Evolutionary conservation across 2,113 vertebrate genomes (phyloP).

Genomic region (Crotalus helleri): DNA sequence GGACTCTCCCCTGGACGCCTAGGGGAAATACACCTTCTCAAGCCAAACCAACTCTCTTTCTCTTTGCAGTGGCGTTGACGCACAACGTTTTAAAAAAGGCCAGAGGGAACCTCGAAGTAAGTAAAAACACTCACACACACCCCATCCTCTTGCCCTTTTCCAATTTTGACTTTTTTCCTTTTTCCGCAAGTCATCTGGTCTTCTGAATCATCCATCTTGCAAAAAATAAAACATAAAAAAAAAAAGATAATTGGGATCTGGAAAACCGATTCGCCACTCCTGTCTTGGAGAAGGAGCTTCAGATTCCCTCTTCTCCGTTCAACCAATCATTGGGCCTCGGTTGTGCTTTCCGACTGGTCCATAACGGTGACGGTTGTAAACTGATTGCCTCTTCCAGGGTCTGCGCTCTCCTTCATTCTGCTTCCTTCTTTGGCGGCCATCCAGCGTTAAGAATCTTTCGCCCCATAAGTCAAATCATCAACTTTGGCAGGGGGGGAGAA

Average conservation of each 20-base stretch:
- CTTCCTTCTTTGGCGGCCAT: neutral
- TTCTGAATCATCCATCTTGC: constrained; percentile 5
- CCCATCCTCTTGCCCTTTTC: neutral
- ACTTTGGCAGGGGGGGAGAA: neutral
- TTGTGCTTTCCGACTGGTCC: constrained; percentile 1
- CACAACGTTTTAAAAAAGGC: constrained; percentile 91
- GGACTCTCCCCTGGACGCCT: neutral
- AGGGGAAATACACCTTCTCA: neutral
- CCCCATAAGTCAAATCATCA: neutral
- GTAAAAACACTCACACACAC: neutral
- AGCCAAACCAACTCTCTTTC: neutral
- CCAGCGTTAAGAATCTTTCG: neutral
- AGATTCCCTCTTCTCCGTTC: constrained; percentile 31
- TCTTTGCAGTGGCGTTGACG: constrained; percentile 81
- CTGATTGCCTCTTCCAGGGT: constrained; percentile 1
- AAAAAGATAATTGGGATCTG: neutral
- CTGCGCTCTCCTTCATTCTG: neutral
- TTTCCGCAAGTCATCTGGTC: neutral
- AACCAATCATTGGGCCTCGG: neutral
- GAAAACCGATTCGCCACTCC: neutral
- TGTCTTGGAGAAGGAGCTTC: neutral
- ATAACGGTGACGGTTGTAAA: constrained; percentile 10
- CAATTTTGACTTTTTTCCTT: neutral
- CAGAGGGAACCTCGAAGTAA: constrained; percentile 91
- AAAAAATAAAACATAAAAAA: neutral